Conservation (phyloP, 2,797 vertebrate genomes). For the Leucoraja ocellata region DNA sequence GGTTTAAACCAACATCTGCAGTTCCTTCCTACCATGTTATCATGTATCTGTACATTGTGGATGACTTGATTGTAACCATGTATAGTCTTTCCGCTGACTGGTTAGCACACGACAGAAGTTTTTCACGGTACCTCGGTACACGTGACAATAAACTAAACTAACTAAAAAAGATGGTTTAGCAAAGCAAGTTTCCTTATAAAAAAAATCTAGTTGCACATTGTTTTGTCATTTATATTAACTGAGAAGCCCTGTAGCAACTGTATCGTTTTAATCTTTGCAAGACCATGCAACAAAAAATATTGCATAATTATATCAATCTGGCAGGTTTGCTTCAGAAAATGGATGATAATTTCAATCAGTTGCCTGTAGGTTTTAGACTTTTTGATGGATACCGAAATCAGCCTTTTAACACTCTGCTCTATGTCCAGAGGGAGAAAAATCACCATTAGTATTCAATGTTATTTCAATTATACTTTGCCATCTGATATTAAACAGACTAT, state of each 20-base stretch:
- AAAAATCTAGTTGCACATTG: neutral
- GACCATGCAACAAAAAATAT: neutral
- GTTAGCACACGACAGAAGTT: no score
- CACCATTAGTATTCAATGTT: neutral
- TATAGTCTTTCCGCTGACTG: no score
- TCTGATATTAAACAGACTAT: neutral
- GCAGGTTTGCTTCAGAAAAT: neutral
- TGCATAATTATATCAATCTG: neutral
- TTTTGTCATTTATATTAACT: neutral
- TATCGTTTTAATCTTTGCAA: conserved; percentile 3
- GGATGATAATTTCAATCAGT: neutral
- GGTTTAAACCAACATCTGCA: no score
- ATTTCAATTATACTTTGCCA: neutral
- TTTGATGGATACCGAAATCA: neutral
- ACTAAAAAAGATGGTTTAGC: neutral
- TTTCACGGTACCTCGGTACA: no score
- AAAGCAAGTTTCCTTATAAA: neutral
- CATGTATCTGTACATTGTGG: no score
- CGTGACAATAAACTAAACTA: no score
- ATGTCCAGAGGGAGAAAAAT: neutral
- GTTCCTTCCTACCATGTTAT: no score
- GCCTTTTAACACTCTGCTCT: neutral
- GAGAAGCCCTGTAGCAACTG: neutral
- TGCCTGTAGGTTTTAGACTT: neutral
- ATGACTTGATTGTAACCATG: no score